Evolutionary conservation across 2,113 vertebrate species (phyloP), one percentile per base, ranked within the genome.

Genomic region (Protobothrops flavoviridis): DNA sequence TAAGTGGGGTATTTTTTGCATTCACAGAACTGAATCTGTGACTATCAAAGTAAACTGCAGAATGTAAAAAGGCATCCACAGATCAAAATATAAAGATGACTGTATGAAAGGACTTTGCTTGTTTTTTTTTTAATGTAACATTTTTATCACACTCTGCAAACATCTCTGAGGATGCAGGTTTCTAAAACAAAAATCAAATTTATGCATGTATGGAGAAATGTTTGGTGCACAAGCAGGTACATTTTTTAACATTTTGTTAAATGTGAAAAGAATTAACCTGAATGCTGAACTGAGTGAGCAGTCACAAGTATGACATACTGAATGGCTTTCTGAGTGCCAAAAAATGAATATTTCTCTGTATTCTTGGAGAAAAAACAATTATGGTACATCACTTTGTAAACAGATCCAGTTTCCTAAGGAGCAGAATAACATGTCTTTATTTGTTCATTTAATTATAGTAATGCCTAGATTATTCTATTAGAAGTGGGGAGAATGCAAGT

Each of bases 401-500:
- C 50, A 53, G 2, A 26, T 64, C 26, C 26, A 24, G 39, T 85
- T 91, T 13, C 10, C 26, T 81, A 43, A 55, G 17, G 29, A 43
- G 50, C 29, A 81, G 20, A n/a, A 5, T 17, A 59, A 5, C 15
- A 11, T 15, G 8, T 11, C 17, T 56, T 56, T 53, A 56, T 52
- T 88, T 56, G 8, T 21, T 88, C 53, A 33, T 53, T 90, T 57
- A 24, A 90, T 11, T 26, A 48, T 43, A 61, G 12, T 45, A 59
- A 90, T 90, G 26, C 12, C 13, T 64, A 48, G 59, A 50, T 64
- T 48, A 17, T 59, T 89, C 26, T 94, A 91, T 55, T 88, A 93
- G 48, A 17, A 85, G 94, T 93, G 81, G 24, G 93, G 26, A 26
- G 17, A 86, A 57, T 94, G 64, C 91, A 93, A 96, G 86, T 9